Evolutionary conservation across 2,113 vertebrate species (phyloP), one percentile per base, ranked within the genome.

Genomic region (Sturnira hondurensis): DNA sequence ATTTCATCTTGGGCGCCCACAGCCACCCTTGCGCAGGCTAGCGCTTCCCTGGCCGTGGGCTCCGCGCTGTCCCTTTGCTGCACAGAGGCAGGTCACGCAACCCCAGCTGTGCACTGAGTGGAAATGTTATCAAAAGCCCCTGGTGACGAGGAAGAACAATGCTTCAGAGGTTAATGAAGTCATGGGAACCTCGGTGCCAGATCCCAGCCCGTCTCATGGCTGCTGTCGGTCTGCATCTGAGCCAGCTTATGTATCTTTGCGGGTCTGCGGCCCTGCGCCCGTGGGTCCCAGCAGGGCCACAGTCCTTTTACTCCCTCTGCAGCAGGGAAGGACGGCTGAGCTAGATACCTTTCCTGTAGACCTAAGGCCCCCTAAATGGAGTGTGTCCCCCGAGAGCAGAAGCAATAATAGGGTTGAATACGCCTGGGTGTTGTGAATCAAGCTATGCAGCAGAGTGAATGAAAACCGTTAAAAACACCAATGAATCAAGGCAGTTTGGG

Each of bases 161-260:
- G 93, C 80, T 90, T 63, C 65, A 63, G 96, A 97, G 93, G 96
- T 95, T 84, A 92, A 63, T 77, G 95, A 96, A 94, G 90, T 97
- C 97, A 88, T 95, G 96, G 97, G 97, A 97, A 94, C 96, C 58
- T 94, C 36, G 41, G 63, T 7, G 52, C 83, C 50, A 45, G 45
- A 43, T 70, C 89, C 91, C 50, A 54, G 86, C 43, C 68, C 28
- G 0, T 33, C 74, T 81, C 2, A 3, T 43, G 31, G 80, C 86
- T 71, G 70, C 58, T 50, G 19, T 68, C 71, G 22, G 16, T 68
- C 71, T 24, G 0, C 74, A n/a, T 83, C 83, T 82, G 54, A 22
- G 78, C 43, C 45, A 16, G 41, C 43, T 56, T 83, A 86, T 91
- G 93, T 96, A 70, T 89, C 80, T 95, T 54, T 4, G 65, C 0